Conservation (phyloP, 2,797 vertebrate species). For the Darevskia mixta region DNA sequence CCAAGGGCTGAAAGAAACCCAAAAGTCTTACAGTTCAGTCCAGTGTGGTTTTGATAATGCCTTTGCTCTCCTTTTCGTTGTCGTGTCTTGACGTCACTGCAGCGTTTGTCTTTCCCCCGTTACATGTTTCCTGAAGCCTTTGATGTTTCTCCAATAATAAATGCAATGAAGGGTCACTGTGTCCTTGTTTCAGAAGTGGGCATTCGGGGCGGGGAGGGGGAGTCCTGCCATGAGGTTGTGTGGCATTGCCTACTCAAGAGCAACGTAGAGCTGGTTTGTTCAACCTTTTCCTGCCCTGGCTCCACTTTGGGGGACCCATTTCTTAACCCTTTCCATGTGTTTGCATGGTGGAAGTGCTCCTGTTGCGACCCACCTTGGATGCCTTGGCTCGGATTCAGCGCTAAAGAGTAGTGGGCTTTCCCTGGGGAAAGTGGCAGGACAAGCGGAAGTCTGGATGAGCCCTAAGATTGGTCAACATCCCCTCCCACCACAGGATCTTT, state of each 20-base stretch:
- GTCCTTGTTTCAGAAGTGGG: neutral
- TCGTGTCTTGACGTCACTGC: neutral
- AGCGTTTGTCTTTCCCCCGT: neutral
- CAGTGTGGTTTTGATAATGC: neutral
- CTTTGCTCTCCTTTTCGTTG: neutral
- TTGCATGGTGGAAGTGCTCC: too few relatives aligned
- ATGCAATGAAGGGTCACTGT: neutral
- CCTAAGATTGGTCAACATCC: too few relatives aligned
- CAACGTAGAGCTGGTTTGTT: too few relatives aligned
- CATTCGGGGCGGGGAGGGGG: neutral
- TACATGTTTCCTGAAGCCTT: neutral
- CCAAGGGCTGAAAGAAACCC: slow-evolving; percentile 14
- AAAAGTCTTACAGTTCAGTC: neutral
- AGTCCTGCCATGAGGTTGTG: neutral
- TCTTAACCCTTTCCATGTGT: too few relatives aligned
- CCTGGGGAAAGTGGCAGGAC: too few relatives aligned
- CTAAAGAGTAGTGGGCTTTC: too few relatives aligned
- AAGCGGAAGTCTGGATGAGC: too few relatives aligned
- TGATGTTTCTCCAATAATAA: neutral
- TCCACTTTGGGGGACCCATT: too few relatives aligned
- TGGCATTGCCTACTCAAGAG: neutral
- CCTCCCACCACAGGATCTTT: too few relatives aligned
- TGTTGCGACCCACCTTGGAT: too few relatives aligned
- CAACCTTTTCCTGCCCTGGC: too few relatives aligned
- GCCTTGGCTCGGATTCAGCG: too few relatives aligned